Conservation (phyloP, 2,113 vertebrate genomes). For the Proterorhinus semilunaris region DNA sequence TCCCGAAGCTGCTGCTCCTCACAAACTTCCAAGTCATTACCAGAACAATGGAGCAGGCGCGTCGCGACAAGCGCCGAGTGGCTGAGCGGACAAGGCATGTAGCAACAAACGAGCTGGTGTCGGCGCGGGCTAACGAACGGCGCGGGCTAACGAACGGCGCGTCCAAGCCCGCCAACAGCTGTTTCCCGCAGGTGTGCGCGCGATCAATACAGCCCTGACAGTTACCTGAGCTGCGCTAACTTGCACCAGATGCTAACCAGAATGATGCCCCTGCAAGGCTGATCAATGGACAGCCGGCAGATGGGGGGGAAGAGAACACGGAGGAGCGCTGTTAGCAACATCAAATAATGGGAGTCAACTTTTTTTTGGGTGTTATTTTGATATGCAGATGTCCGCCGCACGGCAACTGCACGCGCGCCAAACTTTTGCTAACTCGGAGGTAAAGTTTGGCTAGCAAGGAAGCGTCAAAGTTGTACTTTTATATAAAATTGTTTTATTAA, state of each 20-base stretch:
- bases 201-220: conserved; percentile 79
- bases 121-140: conserved; percentile 67
- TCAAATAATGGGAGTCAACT: conserved; percentile 68
- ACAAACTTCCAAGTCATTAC: conserved; percentile 38
- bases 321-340: conserved; percentile 66
- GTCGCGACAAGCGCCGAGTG: conserved; percentile 38
- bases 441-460: neutral
- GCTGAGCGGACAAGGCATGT: conserved; percentile 63
- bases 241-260: conserved; percentile 81
- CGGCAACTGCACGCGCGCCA: conserved; percentile 58
- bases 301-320: conserved; percentile 73
- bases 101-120: conserved; percentile 58
- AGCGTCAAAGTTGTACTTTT: neutral
- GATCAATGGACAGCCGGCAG: conserved; percentile 82
- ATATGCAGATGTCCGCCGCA: conserved; percentile 74
- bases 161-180: conserved; percentile 68
- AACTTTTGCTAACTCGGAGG: conserved; percentile 63
- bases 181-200: conserved; percentile 79
- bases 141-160: conserved; percentile 71
- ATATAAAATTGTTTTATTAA: too few species aligned
- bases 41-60: conserved; percentile 40
- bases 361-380: conserved; percentile 29
- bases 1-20: neutral
- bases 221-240: conserved; percentile 79
- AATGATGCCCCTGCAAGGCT: conserved; percentile 78